Percentiles rank a stretch among this genome's conserved stretches.
Conservation (phyloP, 2,888 invertebrate species). For the Athalia rosae region DNA sequence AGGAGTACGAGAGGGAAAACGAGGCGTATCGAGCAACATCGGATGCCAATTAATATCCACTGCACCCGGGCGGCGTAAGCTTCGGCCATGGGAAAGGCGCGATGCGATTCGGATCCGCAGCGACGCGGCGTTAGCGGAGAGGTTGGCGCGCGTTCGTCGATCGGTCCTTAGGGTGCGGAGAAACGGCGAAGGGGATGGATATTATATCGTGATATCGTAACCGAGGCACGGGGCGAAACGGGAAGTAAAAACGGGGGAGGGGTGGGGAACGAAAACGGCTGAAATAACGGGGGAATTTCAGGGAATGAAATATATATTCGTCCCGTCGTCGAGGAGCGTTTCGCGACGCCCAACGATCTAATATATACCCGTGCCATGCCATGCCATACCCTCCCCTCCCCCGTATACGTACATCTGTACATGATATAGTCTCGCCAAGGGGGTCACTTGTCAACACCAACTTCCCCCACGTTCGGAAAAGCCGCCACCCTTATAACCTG, state of each 20-base stretch:
- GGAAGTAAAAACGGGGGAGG: too few species aligned
- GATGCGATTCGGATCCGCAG: not conserved
- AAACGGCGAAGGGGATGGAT: too few species aligned
- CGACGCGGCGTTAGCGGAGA: not conserved
- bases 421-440: slow-evolving; percentile 67
- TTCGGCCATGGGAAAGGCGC: too few species aligned
- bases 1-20: not conserved
- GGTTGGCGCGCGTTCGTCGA: not conserved
- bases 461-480: not conserved
- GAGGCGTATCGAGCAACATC: slow-evolving; percentile 60
- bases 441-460: slow-evolving; percentile 64
- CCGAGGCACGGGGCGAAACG: too few species aligned
- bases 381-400: too few species aligned
- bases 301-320: too few species aligned
- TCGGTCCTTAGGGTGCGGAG: too few species aligned
- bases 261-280: too few species aligned
- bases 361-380: not conserved
- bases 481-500: not conserved
- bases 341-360: too few species aligned
- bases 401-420: not conserved
- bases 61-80: slow-evolving; percentile 2
- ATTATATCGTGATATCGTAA: too few species aligned
- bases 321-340: too few species aligned
- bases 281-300: too few species aligned
- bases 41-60: slow-evolving; percentile 69